phyloP scores from a whole-genome alignment of 2,888 invertebrate species.

The Sinelater perroti region DNA sequence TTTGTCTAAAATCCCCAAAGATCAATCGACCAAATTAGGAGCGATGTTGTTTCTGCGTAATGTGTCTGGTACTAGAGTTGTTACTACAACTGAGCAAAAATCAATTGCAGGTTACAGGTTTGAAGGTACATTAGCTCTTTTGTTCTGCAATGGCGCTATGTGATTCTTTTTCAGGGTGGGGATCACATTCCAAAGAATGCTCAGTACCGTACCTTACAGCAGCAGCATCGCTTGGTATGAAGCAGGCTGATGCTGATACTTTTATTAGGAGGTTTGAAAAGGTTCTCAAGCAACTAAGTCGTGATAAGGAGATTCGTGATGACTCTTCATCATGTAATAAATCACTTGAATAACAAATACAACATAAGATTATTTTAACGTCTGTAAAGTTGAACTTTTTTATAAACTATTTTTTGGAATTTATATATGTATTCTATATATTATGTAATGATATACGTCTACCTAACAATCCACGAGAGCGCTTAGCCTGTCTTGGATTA shows the following conservation, averaged over 20 bases:
- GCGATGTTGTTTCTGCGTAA: conserved; percentile 77
- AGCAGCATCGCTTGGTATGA: conserved; percentile 76
- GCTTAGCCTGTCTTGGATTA: too few species aligned
- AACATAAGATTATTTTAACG: too few species aligned
- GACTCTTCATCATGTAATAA: too few species aligned
- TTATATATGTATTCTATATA: too few species aligned
- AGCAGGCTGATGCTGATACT: conserved; percentile 70
- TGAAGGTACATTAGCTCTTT: conserved; percentile 66
- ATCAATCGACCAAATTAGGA: conserved; percentile 69
- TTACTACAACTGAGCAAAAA: conserved; percentile 65
- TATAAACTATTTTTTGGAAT: too few species aligned
- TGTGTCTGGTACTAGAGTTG: conserved; percentile 76
- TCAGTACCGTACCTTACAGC: conserved; percentile 75
- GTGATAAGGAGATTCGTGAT: not conserved
- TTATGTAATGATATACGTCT: too few species aligned
- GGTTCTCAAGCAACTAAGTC: conserved; percentile 58
- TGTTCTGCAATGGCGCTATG: not conserved
- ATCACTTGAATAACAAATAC: too few species aligned
- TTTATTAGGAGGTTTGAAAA: conserved; percentile 73
- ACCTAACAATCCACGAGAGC: too few species aligned
- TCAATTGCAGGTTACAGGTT: conserved; percentile 66
- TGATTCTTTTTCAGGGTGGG: conserved; percentile 73
- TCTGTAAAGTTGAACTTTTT: too few species aligned
- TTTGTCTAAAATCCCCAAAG: conserved; percentile 57
- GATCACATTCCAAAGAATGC: conserved; percentile 70